Base-by-base conservation (phyloP, 2,888 invertebrate genomes). In the Drosophila greeni region DNA sequence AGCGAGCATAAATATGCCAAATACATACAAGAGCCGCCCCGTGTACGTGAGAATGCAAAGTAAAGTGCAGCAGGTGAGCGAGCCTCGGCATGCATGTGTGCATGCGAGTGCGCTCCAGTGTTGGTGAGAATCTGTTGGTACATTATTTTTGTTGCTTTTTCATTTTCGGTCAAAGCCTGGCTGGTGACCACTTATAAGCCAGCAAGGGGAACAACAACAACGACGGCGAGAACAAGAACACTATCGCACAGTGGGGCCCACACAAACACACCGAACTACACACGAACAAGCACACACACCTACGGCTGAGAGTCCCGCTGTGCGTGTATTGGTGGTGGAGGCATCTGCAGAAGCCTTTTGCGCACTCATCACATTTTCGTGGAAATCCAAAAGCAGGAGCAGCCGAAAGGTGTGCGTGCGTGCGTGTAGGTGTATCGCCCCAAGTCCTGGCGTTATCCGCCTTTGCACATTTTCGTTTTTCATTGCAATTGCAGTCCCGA, bases 351-450 rank as follows among this genome's bases (percentile, higher is more conserved):
- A 76, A 82, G 83, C 84, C 85, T 84, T 82, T 76, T 81, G 84
- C 85, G 83, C 79, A 86, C 81, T 86, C 85, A 86, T 86, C 79
- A 77, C 74, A 77, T 85, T 86, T 86, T 86, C 87, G 83, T 86
- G 85, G 87, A 86, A 86, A 85, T 85, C 72, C 76, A 70, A 79
- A 75, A 72, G 37, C 8, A 60, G 59, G 59, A 60, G 37, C 37
- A 29, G 18, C 18, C 70, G 74, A 76, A 85, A 86, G 31, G 34
- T 62, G 52, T 64, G 39, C 20, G n/a, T 61, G 55, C 66, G 53
- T 64, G 20, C 6, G 20, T 45, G 45, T 18, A 12, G 16, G 43
- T 29, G 29, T 47, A 14, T 14, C 14, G 29, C 9, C 9, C 1
- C 16, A 36, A 24, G 18, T 62, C 52, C 65, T 64, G 8, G 36